These are phyloP conservation scores for Elephantulus edwardii DNA, from an alignment of 2,113 vertebrate species.

Conservation along the genomic window DNA sequence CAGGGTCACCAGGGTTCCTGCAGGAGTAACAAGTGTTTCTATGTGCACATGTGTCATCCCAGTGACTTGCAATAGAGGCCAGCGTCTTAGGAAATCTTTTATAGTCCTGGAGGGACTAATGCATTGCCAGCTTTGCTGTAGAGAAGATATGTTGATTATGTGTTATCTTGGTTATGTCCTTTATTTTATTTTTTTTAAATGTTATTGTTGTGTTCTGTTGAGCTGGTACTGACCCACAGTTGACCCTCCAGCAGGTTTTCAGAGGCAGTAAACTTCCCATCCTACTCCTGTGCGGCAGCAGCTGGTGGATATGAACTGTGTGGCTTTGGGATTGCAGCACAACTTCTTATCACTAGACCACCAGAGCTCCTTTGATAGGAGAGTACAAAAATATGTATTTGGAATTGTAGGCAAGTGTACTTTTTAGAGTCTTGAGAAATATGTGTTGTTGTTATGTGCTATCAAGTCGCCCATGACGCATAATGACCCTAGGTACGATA, in stretches of 20 bases:
- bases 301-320: not conserved
- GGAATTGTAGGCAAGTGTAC: not conserved
- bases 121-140: not conserved
- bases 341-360: too few relatives aligned
- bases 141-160: not conserved
- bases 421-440: not conserved
- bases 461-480: too few relatives aligned
- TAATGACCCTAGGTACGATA: too few relatives aligned
- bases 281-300: too few relatives aligned
- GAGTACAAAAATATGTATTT: not conserved
- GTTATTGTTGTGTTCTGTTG: too few relatives aligned
- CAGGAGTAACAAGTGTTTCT: accelerated
- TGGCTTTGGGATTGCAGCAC: too few relatives aligned
- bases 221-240: not conserved
- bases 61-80: not conserved
- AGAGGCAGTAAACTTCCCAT: too few relatives aligned
- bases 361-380: too few relatives aligned
- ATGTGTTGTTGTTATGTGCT: too few relatives aligned
- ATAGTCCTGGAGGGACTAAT: not conserved
- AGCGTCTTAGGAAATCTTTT: not conserved
- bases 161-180: too few relatives aligned
- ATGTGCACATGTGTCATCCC: accelerated
- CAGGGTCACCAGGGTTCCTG: not conserved
- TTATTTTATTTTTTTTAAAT: not conserved
- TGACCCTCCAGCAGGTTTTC: not conserved